A percentile compares a stretch with the other conserved stretches of the same genome.
Evolutionary conservation across 2,797 vertebrate species (phyloP).

Genomic region (Petrocephalus schoutedeni): DNA sequence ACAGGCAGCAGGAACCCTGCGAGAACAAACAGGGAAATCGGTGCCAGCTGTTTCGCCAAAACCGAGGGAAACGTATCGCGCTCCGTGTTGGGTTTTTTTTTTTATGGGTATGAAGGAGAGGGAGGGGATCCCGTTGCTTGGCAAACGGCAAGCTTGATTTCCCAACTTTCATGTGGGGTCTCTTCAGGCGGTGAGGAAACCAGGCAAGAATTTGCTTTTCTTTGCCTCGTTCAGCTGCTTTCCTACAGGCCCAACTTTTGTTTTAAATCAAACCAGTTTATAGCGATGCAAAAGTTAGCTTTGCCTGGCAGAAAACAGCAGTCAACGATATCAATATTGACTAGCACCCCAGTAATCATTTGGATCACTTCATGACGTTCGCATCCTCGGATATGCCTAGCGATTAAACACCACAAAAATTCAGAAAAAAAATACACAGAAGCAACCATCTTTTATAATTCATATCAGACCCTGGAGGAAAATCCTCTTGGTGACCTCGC

Average conservation of each 20-base stretch:
- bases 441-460: neutral
- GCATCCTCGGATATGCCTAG: constrained; percentile 30
- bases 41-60: constrained; percentile 46
- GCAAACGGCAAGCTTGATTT: constrained; percentile 55
- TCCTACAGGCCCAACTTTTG: constrained; percentile 48
- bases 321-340: constrained; percentile 68
- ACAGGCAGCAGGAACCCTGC: constrained; percentile 41
- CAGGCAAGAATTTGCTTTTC: constrained; percentile 50
- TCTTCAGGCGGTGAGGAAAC: constrained; percentile 48
- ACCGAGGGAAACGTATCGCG: constrained; percentile 33
- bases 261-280: constrained; percentile 63
- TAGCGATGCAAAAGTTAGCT: constrained; percentile 54
- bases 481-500: neutral
- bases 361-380: constrained; percentile 56
- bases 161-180: constrained; percentile 63
- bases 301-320: constrained; percentile 61
- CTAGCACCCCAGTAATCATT: constrained; percentile 62
- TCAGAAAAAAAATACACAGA: neutral
- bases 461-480: neutral
- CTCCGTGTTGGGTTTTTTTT: constrained; percentile 34
- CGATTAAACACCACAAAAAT: neutral
- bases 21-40: constrained; percentile 50
- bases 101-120: constrained; percentile 49
- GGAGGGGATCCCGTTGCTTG: constrained; percentile 45
- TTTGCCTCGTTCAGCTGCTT: constrained; percentile 38